Conservation (phyloP, 2,888 invertebrate genomes). For the Myopa tessellatipennis region DNA sequence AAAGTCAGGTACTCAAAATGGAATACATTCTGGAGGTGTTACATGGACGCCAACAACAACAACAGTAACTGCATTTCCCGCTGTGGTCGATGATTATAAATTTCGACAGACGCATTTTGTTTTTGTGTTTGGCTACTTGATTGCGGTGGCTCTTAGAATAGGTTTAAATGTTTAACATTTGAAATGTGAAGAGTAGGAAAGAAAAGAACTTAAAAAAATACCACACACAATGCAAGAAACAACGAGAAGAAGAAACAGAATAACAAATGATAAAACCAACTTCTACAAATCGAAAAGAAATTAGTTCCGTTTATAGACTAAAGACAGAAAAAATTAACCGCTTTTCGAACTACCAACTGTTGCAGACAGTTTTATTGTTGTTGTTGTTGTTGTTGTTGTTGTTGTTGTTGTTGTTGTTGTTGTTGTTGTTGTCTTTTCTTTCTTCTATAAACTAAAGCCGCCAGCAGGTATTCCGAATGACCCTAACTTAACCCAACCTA, state of each 20-base stretch:
- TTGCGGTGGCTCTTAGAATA: slow-evolving; percentile 32
- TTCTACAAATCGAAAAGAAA: slow-evolving; percentile 12
- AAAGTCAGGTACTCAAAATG: too few relatives aligned
- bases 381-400: neutral
- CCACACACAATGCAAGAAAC: slow-evolving; percentile 36
- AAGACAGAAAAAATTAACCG: neutral
- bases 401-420: neutral
- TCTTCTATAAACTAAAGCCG: neutral
- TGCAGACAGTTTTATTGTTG: neutral
- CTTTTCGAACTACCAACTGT: neutral
- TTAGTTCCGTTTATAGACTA: slow-evolving; percentile 12
- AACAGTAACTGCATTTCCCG: neutral
- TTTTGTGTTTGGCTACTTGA: slow-evolving; percentile 40
- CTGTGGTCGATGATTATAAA: slow-evolving; percentile 18
- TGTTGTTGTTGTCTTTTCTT: neutral
- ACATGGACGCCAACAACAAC: neutral
- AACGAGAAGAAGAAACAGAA: neutral
- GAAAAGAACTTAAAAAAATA: neutral
- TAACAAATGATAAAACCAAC: neutral
- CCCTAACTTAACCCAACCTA: neutral
- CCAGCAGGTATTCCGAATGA: neutral
- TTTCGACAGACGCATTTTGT: slow-evolving; percentile 43
- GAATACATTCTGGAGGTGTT: too few relatives aligned
- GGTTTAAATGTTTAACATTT: neutral
- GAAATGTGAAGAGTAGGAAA: neutral